phyloP scores from a whole-genome alignment of 2,113 vertebrate species.

The Willisornis vidua region DNA sequence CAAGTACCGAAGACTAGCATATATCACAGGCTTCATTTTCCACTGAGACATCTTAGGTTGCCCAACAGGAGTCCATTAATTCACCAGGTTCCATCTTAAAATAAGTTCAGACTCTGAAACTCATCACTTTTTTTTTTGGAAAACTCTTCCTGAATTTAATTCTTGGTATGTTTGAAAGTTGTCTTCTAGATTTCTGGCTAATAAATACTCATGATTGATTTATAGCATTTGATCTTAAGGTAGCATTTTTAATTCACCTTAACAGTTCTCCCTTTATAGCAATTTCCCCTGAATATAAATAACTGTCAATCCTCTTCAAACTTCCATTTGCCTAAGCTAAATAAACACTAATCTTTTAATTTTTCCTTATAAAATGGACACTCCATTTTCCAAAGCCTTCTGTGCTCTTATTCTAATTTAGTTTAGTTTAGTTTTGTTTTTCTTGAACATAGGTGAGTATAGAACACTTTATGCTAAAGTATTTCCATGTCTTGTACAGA shows the following conservation, averaged over 20 bases:
- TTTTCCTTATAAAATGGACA: background rate
- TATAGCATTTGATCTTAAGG: background rate
- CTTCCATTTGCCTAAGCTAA: background rate
- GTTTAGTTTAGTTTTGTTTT: background rate
- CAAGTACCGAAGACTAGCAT: background rate
- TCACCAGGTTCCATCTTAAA: background rate
- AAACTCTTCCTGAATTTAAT: background rate
- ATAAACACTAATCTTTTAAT: background rate
- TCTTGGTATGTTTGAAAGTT: background rate
- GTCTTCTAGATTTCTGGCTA: background rate
- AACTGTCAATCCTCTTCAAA: background rate
- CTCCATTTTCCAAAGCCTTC: background rate
- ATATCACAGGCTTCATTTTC: background rate
- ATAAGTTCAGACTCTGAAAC: background rate
- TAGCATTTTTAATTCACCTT: background rate
- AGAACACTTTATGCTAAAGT: background rate
- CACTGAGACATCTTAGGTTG: background rate
- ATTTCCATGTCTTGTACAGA: background rate
- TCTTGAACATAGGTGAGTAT: background rate
- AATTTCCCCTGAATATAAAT: background rate
- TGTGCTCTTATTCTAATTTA: background rate
- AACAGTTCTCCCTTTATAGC: background rate
- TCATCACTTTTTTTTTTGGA: fast-evolving
- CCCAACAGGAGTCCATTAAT: background rate
- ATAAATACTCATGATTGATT: background rate